Base-by-base conservation (phyloP, 2,888 invertebrate species). In the Operophtera brumata region DNA sequence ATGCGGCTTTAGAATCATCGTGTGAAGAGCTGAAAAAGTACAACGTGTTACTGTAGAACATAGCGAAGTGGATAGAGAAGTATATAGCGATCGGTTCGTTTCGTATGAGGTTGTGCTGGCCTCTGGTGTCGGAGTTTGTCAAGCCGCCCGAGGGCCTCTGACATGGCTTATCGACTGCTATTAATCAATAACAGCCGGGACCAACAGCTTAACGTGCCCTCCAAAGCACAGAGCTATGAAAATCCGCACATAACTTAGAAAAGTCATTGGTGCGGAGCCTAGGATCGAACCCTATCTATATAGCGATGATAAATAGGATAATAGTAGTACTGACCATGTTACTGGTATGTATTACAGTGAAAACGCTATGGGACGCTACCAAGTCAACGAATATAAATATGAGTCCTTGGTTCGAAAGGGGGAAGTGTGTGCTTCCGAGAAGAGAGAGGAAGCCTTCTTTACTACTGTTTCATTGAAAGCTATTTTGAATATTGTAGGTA, bases 361-460 rank as follows among this genome's bases (percentile, higher is more conserved):
- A 59, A 10, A 73, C 73, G 7, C 2, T 81, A 0, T 4, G 64
- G 0, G 80, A 80, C 52, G 82, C 66, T 2, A 74, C 81, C 0
- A 62, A 65, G n/a, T 70, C 67, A 25, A 80, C 79, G 0, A 64
- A 77, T 53, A 75, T 77, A 1, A 72, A 61, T 37, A 69, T 71
- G 46, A 77, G 75, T 34, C 78, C 79, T 0, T 80, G 82, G 82
- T 41, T 76, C 1, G 75, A 75, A 47, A 66, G 64, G 13, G 77
- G 77, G 0, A 77, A 74, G 37, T 80, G 79, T 54, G 36, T 45
- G 0, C 6, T 63, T 40, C 69, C 70, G 0, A 10, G 12, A 9
- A 56, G 40, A 14, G 41, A 34, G 14, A 54, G 28, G 10, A 45
- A 39, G 30, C 40, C 41, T 34, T 5, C 14, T 4, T 42, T 28